A percentile compares a stretch with the other conserved stretches of the same genome.
These are phyloP conservation scores for Catocala fraxini DNA, from an alignment of 2,888 invertebrate species.

Conservation along the genomic window DNA sequence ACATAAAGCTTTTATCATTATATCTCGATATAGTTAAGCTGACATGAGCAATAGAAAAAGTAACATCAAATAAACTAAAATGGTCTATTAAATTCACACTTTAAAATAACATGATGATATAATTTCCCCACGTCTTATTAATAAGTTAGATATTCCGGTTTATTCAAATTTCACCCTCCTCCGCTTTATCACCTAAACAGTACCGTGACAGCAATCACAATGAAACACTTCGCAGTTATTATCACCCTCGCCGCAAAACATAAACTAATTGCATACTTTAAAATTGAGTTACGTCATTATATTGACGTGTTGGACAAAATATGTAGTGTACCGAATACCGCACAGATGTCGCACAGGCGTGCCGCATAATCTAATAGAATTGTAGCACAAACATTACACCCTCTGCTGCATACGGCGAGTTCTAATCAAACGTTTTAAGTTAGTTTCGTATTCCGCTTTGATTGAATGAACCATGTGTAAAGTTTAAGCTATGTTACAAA, in stretches of 20 bases:
- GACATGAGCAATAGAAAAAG: too few relatives aligned
- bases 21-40: too few relatives aligned
- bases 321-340: constrained; percentile 7
- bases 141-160: not conserved
- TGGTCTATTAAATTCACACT: too few relatives aligned
- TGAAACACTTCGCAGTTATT: constrained; percentile 20
- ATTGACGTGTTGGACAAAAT: not conserved
- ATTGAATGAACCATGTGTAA: too few relatives aligned
- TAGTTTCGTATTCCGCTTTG: not conserved
- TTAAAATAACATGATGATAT: too few relatives aligned
- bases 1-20: too few relatives aligned
- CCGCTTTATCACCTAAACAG: not conserved
- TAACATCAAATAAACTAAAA: too few relatives aligned
- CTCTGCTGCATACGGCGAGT: constrained; percentile 46
- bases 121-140: too few relatives aligned
- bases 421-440: constrained; percentile 24
- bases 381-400: constrained; percentile 68
- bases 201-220: constrained; percentile 40
- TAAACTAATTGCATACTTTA: constrained; percentile 42
- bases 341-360: constrained; percentile 33
- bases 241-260: constrained; percentile 25
- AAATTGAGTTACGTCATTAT: constrained; percentile 36
- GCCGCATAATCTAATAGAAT: constrained; percentile 73
- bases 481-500: too few relatives aligned
- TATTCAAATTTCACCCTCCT: not conserved